Evolutionary conservation across 2,113 vertebrate species (phyloP), one percentile per base, ranked within the genome.

Genomic region (Thermophis baileyi): DNA sequence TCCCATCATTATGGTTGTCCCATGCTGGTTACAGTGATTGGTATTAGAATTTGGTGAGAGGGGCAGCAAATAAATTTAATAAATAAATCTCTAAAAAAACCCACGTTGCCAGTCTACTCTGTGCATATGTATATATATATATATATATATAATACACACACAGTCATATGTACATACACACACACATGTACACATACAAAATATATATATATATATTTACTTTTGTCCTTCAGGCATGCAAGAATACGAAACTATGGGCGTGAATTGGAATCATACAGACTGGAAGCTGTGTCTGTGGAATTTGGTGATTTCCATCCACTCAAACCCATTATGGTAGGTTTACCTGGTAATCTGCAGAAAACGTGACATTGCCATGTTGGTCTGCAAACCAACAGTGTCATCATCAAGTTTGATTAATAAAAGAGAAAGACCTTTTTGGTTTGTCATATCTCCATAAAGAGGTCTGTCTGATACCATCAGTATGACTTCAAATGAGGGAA

Each of bases 261-360:
- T 0, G 99, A 99, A 95, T 95, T 97, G 63, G 98, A 98, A 22
- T 89, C 94, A 44, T 97, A 97, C 95, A 97, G 96, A 1, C 94
- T 98, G 94, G 99, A 99, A 91, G 94, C 94, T 0, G 55, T 97
- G 7, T 95, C 97, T 0, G 93, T 99, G 53, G 98, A 99, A 60
- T 98, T 98, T 95, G 98, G 98, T 0, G 99, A 99, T 92, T 99
- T 99, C 92, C 99, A 99, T 92, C 99, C 99, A 0, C 98, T 99
- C 85, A 99, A 99, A 94, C 98, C 98, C 90, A 99, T 99, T 94
- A 99, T 98, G 63, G 98, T 99, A 95, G 97, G 99, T 98, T 93
- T 47, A n/a, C 22, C 47, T 69, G 49, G 2, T 40, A 8, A 7
- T 49, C 2, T 7, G 10, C 5, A 50, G 40, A 25, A 85, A 54